phyloP scores from a whole-genome alignment of 2,888 invertebrate species.

The Drosophila vallismaia region DNA sequence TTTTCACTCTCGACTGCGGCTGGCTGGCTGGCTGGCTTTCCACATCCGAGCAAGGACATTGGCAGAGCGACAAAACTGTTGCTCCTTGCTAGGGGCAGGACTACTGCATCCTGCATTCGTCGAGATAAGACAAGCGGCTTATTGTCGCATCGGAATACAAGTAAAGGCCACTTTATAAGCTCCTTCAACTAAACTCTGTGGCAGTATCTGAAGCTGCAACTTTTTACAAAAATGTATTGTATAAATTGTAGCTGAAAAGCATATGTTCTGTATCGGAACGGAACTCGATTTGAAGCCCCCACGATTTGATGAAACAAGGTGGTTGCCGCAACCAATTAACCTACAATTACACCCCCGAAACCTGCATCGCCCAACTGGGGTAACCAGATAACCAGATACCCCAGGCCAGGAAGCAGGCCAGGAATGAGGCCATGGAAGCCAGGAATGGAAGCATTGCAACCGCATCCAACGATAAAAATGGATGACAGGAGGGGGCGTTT shows the following conservation, averaged over 20 bases:
- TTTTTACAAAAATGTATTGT: not conserved
- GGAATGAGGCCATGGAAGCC: conserved; percentile 5
- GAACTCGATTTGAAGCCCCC: not conserved
- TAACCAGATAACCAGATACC: too few species aligned
- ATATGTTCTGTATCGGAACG: not conserved
- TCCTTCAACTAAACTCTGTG: not conserved
- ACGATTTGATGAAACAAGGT: not conserved
- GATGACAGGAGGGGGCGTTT: conserved; percentile 8
- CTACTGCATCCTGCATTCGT: not conserved
- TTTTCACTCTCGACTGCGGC: not conserved
- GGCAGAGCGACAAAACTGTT: not conserved
- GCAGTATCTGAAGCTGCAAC: not conserved
- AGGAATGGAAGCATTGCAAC: conserved; percentile 2
- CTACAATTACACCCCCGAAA: not conserved
- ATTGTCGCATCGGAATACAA: not conserved
- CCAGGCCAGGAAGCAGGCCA: not conserved
- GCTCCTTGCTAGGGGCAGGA: not conserved
- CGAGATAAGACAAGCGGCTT: conserved; percentile 6
- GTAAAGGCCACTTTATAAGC: not conserved
- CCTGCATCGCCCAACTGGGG: not conserved
- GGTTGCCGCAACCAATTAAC: not conserved
- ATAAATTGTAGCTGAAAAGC: not conserved
- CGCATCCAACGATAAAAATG: not conserved
- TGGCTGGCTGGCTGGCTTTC: not conserved
- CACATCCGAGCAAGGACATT: not conserved